phyloP scores from a whole-genome alignment of 2,888 invertebrate species.

The Noctua fimbriata region DNA sequence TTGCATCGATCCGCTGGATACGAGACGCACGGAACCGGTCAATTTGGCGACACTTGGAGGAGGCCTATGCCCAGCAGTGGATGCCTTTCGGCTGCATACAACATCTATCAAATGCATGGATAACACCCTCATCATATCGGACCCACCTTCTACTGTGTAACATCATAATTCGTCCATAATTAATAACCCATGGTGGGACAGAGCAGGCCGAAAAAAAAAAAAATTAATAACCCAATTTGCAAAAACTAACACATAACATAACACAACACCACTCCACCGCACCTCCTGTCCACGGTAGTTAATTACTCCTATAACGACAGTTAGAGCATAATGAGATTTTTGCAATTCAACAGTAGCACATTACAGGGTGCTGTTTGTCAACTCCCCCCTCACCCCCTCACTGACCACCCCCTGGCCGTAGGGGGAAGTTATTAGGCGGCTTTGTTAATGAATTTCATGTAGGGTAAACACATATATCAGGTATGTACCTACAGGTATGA shows the following conservation, averaged over 20 bases:
- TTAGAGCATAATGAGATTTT: constrained; percentile 90
- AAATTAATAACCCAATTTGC: not conserved
- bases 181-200: not conserved
- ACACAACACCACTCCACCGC: constrained; percentile 70
- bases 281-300: constrained; percentile 77
- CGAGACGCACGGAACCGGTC: too few relatives aligned
- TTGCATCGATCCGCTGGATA: too few relatives aligned
- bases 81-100: too few relatives aligned
- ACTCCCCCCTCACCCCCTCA: constrained; percentile 68
- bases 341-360: constrained; percentile 90
- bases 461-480: constrained; percentile 70
- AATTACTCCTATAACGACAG: constrained; percentile 90
- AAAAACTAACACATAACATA: constrained; percentile 66
- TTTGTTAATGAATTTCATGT: constrained; percentile 86
- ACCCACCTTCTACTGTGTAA: not conserved
- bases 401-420: constrained; percentile 66
- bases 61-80: too few relatives aligned
- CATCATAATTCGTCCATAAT: not conserved
- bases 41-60: too few relatives aligned
- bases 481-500: constrained; percentile 64
- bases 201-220: too few relatives aligned
- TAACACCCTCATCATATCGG: not conserved
- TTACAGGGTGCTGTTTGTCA: constrained; percentile 87
- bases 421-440: constrained; percentile 83
- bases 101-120: not conserved